Evolutionary conservation across 2,888 invertebrate genomes (phyloP), one percentile per base, ranked within the genome.

Genomic region (Drosophila lutescens): DNA sequence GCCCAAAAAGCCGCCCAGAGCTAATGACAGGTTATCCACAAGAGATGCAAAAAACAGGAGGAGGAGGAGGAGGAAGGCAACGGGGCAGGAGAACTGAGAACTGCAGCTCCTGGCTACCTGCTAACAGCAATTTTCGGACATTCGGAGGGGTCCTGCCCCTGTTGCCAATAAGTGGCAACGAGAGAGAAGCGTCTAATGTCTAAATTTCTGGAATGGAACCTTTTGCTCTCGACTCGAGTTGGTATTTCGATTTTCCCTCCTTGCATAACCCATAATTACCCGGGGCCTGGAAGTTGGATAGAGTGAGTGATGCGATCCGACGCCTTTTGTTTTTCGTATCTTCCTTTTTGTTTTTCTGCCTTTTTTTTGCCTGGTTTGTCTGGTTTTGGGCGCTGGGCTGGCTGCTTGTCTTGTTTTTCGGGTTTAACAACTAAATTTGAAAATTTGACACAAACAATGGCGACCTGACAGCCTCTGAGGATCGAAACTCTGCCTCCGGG

Each of bases 391-490:
- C 54, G 49, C 50, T 43, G 56, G 63, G 67, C 59, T 51, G 69
- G 60, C 62, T 72, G 77, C 60, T 68, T 72, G 82, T 84, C 83
- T 83, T 74, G 83, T 83, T 86, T 86, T 86, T 86, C 88, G 85
- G 80, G 88, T 86, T 88, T 88, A 86, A 86, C 86, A 86, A 85
- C 88, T 84, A 88, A 80, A 88, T 86, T 88, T 86, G 78, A 86
- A 86, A 80, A 83, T 85, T 86, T 88, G 86, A 86, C 88, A 78
- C 86, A 86, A 88, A 88, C 86, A 86, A 81, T 80, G 84, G 54
- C 63, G 58, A 30, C n/a, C 59, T 60, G 71, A 43, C 63, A 23
- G 60, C 4, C 34, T 49, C 56, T 15, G 61, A 44, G 63, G 60
- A 65, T 61, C 59, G 43, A 44, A 15, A 15, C 61, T 38, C 8